Percentiles rank a stretch among this genome's conserved stretches.
phyloP scores from a whole-genome alignment of 37 sponge, comb jelly and placozoan species.

The Agelas oroides region DNA sequence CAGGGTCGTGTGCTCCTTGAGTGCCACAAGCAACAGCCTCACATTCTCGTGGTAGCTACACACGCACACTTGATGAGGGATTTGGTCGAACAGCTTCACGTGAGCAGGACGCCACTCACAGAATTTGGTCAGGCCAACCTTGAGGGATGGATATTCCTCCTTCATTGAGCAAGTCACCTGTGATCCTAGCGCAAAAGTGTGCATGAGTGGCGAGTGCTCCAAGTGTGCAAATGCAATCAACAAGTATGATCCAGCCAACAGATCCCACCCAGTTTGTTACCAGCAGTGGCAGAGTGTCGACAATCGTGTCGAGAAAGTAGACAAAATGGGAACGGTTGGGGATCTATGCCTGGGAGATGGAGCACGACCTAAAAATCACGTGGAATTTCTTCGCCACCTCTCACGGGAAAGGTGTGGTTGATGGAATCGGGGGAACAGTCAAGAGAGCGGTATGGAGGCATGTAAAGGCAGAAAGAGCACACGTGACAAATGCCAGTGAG shows the following conservation, averaged over 20 bases:
- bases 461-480: background rate
- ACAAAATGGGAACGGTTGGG: constrained; percentile 12
- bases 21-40: too few species aligned
- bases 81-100: too few species aligned
- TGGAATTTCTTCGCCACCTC: constrained; percentile 42
- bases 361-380: constrained; percentile 4
- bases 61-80: too few species aligned
- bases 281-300: constrained; percentile 27
- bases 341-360: constrained; percentile 30
- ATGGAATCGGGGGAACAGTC: constrained; percentile 38
- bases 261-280: background rate
- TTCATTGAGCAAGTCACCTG: constrained; percentile 44
- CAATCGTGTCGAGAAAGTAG: constrained; percentile 13
- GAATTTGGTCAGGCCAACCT: constrained; percentile 20
- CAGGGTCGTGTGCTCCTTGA: constrained; percentile 42
- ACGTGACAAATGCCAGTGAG: constrained; percentile 26
- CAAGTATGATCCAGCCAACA: constrained; percentile 21
- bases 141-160: background rate
- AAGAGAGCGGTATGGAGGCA: constrained; percentile 39
- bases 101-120: constrained; percentile 36
- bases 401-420: constrained; percentile 33
- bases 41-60: constrained; percentile 36
- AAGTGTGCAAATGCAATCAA: constrained; percentile 19
- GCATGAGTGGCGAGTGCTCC: constrained; percentile 27
- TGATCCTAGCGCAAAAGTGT: constrained; percentile 19